Conservation (phyloP, 2,888 invertebrate genomes). For the Catocala fraxini region DNA sequence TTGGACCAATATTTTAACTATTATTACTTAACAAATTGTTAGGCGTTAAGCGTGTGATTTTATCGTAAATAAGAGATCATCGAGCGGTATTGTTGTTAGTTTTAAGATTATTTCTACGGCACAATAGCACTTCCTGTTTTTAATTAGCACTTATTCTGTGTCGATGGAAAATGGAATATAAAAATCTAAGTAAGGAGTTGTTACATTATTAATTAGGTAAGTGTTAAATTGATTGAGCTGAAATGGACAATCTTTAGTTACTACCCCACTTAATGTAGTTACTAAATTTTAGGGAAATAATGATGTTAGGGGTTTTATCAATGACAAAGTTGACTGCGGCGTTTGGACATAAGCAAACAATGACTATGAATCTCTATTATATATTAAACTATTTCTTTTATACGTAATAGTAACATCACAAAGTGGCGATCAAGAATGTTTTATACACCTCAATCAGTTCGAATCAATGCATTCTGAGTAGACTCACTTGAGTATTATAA, state of each 20-base stretch:
- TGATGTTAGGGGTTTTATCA: conserved; percentile 87
- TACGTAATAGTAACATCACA: conserved; percentile 68
- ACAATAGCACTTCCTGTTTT: conserved; percentile 88
- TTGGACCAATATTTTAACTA: conserved; percentile 88
- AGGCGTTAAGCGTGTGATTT: conserved; percentile 88
- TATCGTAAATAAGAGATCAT: conserved; percentile 86
- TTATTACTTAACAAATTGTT: conserved; percentile 88
- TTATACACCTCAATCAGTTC: conserved; percentile 73
- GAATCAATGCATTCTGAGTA: conserved; percentile 58
- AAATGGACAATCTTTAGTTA: conserved; percentile 87
- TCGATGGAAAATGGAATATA: conserved; percentile 85
- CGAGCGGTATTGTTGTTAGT: conserved; percentile 87
- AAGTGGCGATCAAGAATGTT: conserved; percentile 72
- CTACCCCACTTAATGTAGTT: conserved; percentile 83
- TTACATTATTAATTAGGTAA: conserved; percentile 87
- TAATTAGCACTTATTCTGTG: conserved; percentile 88
- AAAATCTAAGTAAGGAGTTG: conserved; percentile 86
- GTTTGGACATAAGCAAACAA: conserved; percentile 68
- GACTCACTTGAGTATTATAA: conserved; percentile 75
- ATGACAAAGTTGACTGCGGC: conserved; percentile 87
- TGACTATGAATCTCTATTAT: conserved; percentile 58
- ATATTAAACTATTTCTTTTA: conserved; percentile 64
- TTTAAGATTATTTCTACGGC: conserved; percentile 86
- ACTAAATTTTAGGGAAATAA: conserved; percentile 84
- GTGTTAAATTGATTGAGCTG: conserved; percentile 87